These are phyloP conservation scores for Rhinatrema bivittatum DNA, from an alignment of 2,797 vertebrate species.

Conservation along the genomic window DNA sequence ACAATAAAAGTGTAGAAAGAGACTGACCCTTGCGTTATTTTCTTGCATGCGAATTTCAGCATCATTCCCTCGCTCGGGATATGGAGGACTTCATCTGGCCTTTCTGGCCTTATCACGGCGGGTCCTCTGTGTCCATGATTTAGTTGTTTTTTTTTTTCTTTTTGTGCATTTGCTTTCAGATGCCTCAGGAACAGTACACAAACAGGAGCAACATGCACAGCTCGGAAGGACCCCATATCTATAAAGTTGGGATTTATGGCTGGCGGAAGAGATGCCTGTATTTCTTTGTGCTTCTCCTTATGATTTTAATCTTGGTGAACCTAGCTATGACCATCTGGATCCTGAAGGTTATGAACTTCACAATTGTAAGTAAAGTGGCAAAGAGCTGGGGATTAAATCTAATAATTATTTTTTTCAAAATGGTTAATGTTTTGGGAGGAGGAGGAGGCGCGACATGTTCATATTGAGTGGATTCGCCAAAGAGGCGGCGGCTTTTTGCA, in stretches of 20 bases:
- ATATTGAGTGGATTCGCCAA: too few species aligned
- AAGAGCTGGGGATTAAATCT: neutral
- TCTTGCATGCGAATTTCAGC: neutral
- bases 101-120: neutral
- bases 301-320: conserved; percentile 98
- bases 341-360: conserved; percentile 99
- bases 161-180: conserved; percentile 65
- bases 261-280: conserved; percentile 98
- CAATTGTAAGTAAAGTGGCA: conserved; percentile 81
- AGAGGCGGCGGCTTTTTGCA: too few species aligned
- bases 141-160: conserved; percentile 25
- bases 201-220: conserved; percentile 83
- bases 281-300: conserved; percentile 95
- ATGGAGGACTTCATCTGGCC: conserved; percentile 6
- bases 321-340: conserved; percentile 98
- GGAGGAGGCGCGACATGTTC: too few species aligned
- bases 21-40: neutral
- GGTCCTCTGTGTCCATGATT: neutral
- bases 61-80: neutral
- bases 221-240: conserved; percentile 89
- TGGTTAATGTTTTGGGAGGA: too few species aligned
- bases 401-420: too few species aligned
- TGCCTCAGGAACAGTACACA: conserved; percentile 96
- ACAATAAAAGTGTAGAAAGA: neutral
- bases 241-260: conserved; percentile 98